Evolutionary conservation across 2,113 vertebrate species (phyloP).

Genomic region (Speoplatyrhinus poulsoni): DNA sequence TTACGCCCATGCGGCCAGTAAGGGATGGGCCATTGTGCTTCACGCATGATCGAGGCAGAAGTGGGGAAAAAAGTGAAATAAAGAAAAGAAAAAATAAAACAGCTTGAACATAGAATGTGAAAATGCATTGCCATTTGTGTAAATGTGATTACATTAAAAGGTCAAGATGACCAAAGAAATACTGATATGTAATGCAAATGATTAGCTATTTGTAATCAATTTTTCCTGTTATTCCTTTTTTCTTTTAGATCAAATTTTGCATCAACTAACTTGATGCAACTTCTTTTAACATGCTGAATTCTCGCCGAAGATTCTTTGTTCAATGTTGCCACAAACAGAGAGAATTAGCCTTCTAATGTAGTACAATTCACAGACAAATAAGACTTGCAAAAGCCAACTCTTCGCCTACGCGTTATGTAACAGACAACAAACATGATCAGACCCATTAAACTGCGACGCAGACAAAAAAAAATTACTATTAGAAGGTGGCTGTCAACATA

Average conservation of each 20-base stretch:
- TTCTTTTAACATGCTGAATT: too few species aligned
- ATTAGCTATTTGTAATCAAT: neutral
- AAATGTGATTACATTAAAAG: neutral
- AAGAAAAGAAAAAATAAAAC: conserved; percentile 5
- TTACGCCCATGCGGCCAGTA: conserved; percentile 5
- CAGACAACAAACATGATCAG: too few species aligned
- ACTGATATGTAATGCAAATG: neutral
- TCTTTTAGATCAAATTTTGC: too few species aligned
- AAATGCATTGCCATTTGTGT: conserved; percentile 1
- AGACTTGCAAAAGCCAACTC: too few species aligned
- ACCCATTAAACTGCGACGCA: too few species aligned
- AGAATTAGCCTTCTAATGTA: too few species aligned
- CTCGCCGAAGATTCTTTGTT: too few species aligned
- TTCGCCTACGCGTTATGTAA: too few species aligned
- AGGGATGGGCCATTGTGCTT: conserved; percentile 1
- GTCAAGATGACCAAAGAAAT: neutral
- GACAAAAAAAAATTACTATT: too few species aligned
- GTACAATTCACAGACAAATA: too few species aligned
- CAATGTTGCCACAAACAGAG: too few species aligned
- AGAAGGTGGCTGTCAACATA: neutral
- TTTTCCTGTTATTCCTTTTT: neutral
- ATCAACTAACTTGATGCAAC: too few species aligned
- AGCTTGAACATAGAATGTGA: neutral
- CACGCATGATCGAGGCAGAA: conserved; percentile 9
- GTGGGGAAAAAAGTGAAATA: neutral